Base-by-base conservation (phyloP, 2,888 invertebrate species). In the Macaria liturata region DNA sequence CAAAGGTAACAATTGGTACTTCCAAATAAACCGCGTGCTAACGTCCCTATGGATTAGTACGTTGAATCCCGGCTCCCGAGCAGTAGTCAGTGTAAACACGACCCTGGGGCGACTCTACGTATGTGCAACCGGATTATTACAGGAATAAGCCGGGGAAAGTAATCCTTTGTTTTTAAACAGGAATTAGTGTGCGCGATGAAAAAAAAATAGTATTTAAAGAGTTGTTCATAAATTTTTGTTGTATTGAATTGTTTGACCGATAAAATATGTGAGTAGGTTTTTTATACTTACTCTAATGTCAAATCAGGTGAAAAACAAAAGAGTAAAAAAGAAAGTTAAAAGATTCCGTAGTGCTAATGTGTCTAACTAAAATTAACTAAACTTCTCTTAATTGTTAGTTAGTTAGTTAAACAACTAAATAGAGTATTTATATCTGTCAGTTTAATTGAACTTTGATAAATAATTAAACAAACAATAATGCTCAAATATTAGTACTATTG, bases 61-160 rank as follows among this genome's bases (percentile, higher is more conserved):
- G 70, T 60, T 67, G 67, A 69, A 71, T 69, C 64, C 72, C 62
- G 65, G 76, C 75, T 77, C 72, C 79, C 69, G 76, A 64, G 75
- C 78, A 73, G 83, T 78, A 81, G 81, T 75, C 72, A 73, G 71
- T 76, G 78, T 75, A 81, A 83, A 84, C 78, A 81, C 31, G 20
- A 65, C 67, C 65, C 71, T 62, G 70, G 57, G 67, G 37, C 49
- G 32, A 56, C 39, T 5, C 39, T 34, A 39, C 44, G 39, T 49
- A 37, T 56, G 45, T 40, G 20, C 9, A 46, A 31, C 37, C 4
- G 3, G 46, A 46, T 9, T 40, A 53, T 53, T 53, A 40, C 30
- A 32, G 51, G 34, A 45, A 45, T 43, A 50, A 44, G 9, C 8
- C 32, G n/a, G 39, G 7, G 0, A 43, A 37, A 9, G 20, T 50